Base-by-base conservation (phyloP, 1,140 invertebrate genomes). In the Contarinia nasturtii region DNA sequence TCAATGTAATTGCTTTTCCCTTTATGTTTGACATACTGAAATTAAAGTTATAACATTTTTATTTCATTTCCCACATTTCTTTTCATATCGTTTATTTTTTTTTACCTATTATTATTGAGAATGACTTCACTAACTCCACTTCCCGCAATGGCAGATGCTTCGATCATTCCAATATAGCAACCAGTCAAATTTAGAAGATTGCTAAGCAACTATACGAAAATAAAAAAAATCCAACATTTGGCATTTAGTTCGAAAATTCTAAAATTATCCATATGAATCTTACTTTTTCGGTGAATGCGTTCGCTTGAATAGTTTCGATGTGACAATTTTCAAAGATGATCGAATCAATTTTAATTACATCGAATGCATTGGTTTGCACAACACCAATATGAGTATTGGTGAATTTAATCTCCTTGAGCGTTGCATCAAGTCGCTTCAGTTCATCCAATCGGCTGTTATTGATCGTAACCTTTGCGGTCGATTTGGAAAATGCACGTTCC, bases 131-230 rank as follows among this genome's bases (percentile, higher is more conserved):
- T 50, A 0, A 62, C 62, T 33, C 61, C 61, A 21, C 58, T 61
- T 33, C 58, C 55, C 20, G 49, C 54, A 15, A 64, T 63, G 0
- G 61, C 61, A 44, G 60, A 50, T 12, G 50, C 53, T 18, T 60
- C 58, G 18, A 64, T 64, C 7, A 47, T 55, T 0, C 59, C 57
- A 12, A 64, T 64, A 11, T 45, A 44, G 3, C 53, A 55, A 37
- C 46, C 51, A n/a, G 52, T 57, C 14, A 63, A 53, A 17, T 53
- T 54, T 12, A 64, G 50, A 37, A 57, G 50, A 2, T 55, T 49
- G 44, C 60, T 60, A 33, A 46, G 52, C 1, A 63, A 47, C 46
- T 55, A 20, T 2, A n/a, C n/a, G n/a, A 51, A 48, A 49, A 33
- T 34, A 17, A 48, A 41, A 2, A 33, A 48, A 22, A 14, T 48